Evolutionary conservation across 1,140 invertebrate species (phyloP).

Genomic region (Caenorhabditis brenneri): DNA sequence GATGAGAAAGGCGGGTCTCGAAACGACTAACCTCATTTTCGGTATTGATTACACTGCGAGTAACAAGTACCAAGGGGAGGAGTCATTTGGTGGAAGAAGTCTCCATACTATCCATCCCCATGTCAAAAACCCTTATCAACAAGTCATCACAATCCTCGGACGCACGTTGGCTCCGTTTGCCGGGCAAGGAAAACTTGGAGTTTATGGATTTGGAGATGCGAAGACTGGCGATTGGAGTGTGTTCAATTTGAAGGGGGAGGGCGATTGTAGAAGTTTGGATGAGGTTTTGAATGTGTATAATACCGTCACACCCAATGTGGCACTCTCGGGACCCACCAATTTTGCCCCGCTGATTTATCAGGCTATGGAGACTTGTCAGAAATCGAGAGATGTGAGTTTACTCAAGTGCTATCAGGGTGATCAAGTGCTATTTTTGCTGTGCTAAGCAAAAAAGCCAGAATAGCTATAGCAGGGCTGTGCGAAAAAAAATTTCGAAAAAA

Average conservation of each 20-base stretch:
- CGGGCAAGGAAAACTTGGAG: slow-evolving; percentile 72
- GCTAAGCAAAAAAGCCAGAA: too few species aligned
- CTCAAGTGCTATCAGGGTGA: too few species aligned
- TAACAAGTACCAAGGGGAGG: slow-evolving; percentile 75
- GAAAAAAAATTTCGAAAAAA: too few species aligned
- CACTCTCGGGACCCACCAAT: slow-evolving; percentile 72
- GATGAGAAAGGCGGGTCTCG: slow-evolving; percentile 68
- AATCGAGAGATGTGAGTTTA: slow-evolving; percentile 63
- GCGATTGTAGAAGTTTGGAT: slow-evolving; percentile 72
- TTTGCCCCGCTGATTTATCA: slow-evolving; percentile 74
- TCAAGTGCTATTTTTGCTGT: too few species aligned
- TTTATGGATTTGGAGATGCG: slow-evolving; percentile 74
- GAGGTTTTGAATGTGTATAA: slow-evolving; percentile 72
- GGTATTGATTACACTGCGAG: slow-evolving; percentile 75
- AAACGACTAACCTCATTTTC: slow-evolving; percentile 68
- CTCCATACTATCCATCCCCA: slow-evolving; percentile 71
- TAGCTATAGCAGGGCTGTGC: too few species aligned
- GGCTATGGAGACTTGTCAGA: slow-evolving; percentile 73
- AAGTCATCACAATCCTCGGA: slow-evolving; percentile 72
- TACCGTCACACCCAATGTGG: slow-evolving; percentile 70
- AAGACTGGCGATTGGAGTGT: slow-evolving; percentile 72
- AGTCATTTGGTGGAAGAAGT: slow-evolving; percentile 72
- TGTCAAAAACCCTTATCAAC: slow-evolving; percentile 71
- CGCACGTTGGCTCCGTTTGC: slow-evolving; percentile 73
- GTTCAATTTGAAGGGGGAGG: slow-evolving; percentile 71